Base-by-base conservation (phyloP, 1,140 invertebrate genomes). In the Ceratosolen fusciceps region DNA sequence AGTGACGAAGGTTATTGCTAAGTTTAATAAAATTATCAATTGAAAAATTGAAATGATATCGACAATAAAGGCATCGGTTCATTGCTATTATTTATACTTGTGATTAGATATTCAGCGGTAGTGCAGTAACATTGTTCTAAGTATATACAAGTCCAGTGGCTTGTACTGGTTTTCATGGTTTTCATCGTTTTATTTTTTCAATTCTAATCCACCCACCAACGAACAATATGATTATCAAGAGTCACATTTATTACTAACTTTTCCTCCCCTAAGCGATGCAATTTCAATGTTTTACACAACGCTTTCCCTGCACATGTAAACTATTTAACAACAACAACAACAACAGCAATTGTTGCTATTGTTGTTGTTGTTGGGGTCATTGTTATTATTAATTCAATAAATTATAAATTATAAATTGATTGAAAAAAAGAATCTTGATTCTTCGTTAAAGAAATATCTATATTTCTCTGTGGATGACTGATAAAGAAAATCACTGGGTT, bases 161-260 rank as follows among this genome's bases (percentile, higher is more conserved):
- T 76, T 29, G n/a, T n/a, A 77, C 49, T 70, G 65, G 29, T 56
- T 77, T 77, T 77, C 37, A 68, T n/a, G n/a, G n/a, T n/a, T n/a
- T n/a, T n/a, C n/a, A n/a, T n/a, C n/a, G n/a, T n/a, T n/a, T n/a
- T n/a, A n/a, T n/a, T n/a, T n/a, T 26, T 76, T 54, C 52, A 54
- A 52, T 52, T 54, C n/a, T n/a, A 71, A 52, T 71, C 54, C 54
- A 34, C n/a, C 26, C n/a, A 49, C 52, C n/a, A 14, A 24, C 16
- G 34, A 21, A 39, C 39, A 52, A 76, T 68, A 31, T 37, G 67
- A 76, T 34, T 26, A 49, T 16, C 16, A 67, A 37, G 21, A 31
- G 19, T 37, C 37, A 68, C n/a, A 56, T 37, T 21, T 39, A 14
- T 37, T 62, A 60, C 54, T 56, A 54, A 24, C 56, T 76, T n/a